These are phyloP conservation scores for Aplidium turbinatum DNA, from an alignment of 23 tunicate species.

Conservation along the genomic window DNA sequence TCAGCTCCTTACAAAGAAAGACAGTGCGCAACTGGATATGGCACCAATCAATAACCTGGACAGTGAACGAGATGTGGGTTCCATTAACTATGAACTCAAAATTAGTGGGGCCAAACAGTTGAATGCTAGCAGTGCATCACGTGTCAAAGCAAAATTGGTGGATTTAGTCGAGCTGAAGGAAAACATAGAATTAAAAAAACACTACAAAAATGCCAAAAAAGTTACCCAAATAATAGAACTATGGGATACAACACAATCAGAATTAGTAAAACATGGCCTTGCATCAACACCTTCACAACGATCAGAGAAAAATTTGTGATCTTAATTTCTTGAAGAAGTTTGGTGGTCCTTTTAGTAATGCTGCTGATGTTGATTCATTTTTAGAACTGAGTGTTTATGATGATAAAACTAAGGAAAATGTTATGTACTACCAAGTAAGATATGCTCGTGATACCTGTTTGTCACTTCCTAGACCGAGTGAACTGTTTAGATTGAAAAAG, in stretches of 20 bases:
- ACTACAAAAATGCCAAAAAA: not conserved
- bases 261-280: not conserved
- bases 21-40: not conserved
- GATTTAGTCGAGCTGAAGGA: slow-evolving; percentile 7
- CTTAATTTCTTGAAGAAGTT: too few species aligned
- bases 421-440: too few species aligned
- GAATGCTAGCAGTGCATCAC: not conserved
- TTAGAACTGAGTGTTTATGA: too few species aligned
- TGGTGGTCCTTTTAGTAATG: too few species aligned
- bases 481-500: too few species aligned
- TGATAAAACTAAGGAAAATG: too few species aligned
- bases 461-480: too few species aligned
- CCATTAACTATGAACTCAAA: slow-evolving; percentile 6
- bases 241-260: not conserved
- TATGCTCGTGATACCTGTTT: too few species aligned
- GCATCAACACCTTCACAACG: too few species aligned
- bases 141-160: slow-evolving; percentile 8
- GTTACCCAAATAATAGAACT: not conserved
- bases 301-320: too few species aligned
- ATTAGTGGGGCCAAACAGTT: slow-evolving; percentile 1
- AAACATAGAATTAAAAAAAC: not conserved
- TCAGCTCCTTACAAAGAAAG: not conserved
- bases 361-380: too few species aligned
- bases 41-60: slow-evolving; percentile 10
- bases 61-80: slow-evolving; percentile 13